A percentile compares a stretch with the other conserved stretches of the same genome.
Conservation (phyloP, 2,888 invertebrate genomes). For the Tipula helvola region DNA sequence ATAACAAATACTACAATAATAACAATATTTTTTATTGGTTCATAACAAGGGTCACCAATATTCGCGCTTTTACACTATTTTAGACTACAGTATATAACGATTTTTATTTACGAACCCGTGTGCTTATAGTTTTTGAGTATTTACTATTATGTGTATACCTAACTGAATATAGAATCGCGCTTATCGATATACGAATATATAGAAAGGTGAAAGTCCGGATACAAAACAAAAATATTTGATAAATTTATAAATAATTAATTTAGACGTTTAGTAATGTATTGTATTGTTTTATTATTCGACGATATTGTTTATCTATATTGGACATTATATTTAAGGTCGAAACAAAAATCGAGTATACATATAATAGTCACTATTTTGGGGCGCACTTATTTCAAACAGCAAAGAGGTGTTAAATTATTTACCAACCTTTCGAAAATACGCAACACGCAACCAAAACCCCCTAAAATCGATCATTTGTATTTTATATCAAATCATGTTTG, state of each 20-base stretch:
- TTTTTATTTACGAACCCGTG: background rate
- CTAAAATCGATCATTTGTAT: too few relatives aligned
- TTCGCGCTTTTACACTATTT: background rate
- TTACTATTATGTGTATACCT: background rate
- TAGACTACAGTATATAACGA: background rate
- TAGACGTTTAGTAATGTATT: background rate
- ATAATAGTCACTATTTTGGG: too few relatives aligned
- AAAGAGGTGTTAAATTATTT: too few relatives aligned
- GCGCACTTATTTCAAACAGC: too few relatives aligned
- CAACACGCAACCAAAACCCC: too few relatives aligned
- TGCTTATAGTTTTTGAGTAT: background rate
- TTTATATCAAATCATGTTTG: too few relatives aligned
- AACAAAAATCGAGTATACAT: too few relatives aligned
- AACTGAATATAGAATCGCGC: background rate
- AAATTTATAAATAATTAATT: background rate
- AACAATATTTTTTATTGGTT: too few relatives aligned
- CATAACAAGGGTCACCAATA: background rate
- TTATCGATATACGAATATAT: background rate
- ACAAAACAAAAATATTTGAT: background rate
- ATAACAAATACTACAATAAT: background rate
- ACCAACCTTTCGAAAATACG: too few relatives aligned
- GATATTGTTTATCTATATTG: background rate
- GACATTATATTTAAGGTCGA: background rate
- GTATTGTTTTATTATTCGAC: background rate
- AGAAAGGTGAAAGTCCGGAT: background rate